These are phyloP conservation scores for Caenorhabditis inopinata DNA, from an alignment of 1,140 invertebrate genomes.

Conservation along the genomic window DNA sequence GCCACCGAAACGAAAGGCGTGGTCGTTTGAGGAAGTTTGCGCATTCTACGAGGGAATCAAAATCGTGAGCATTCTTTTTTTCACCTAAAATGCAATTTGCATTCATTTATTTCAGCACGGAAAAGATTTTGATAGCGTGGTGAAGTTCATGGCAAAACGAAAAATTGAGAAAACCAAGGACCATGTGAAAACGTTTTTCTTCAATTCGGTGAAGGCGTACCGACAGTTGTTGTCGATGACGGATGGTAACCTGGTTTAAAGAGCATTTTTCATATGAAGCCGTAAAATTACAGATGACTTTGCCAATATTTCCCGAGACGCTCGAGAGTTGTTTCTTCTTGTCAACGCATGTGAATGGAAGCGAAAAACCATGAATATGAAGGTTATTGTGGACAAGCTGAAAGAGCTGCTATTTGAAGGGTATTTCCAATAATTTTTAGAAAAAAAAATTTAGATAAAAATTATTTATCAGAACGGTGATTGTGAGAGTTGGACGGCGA, in stretches of 20 bases:
- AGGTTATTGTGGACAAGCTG: constrained; percentile 43
- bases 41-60: constrained; percentile 29
- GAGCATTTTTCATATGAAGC: neutral
- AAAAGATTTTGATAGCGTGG: constrained; percentile 59
- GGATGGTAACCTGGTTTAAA: neutral
- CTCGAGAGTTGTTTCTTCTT: constrained; percentile 55
- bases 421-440: constrained; percentile 13
- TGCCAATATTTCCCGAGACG: constrained; percentile 53
- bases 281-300: constrained; percentile 39
- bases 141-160: constrained; percentile 53
- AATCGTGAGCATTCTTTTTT: neutral
- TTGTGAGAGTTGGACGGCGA: constrained; percentile 38
- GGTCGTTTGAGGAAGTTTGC: neutral
- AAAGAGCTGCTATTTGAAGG: constrained; percentile 49
- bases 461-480: constrained; percentile 29
- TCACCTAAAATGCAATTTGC: neutral
- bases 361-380: constrained; percentile 41
- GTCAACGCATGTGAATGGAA: constrained; percentile 60
- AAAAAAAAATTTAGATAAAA: neutral
- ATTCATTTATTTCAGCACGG: constrained; percentile 54
- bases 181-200: constrained; percentile 57
- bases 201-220: constrained; percentile 52
- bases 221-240: neutral
- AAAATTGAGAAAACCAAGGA: constrained; percentile 56
- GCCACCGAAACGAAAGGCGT: neutral